phyloP scores from a whole-genome alignment of 1,140 invertebrate species.

The Melanaphis sacchari region DNA sequence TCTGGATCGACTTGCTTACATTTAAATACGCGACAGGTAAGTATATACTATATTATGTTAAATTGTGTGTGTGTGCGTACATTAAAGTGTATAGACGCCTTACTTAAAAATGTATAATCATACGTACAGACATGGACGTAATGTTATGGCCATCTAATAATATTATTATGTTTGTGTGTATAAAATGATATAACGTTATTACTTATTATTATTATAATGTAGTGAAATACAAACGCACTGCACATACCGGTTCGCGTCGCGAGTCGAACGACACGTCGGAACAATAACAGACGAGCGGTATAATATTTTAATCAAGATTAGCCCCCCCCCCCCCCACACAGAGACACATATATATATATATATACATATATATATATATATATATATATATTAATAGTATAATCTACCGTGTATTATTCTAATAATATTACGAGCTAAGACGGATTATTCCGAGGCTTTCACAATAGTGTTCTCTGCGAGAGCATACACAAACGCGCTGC shows the following conservation, averaged over 20 bases:
- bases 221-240: background rate
- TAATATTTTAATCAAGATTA: slow-evolving; percentile 11
- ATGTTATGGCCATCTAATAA: background rate
- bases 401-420: background rate
- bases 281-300: background rate
- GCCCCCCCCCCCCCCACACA: too few relatives aligned
- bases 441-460: background rate
- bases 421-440: slow-evolving; percentile 8
- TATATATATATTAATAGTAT: background rate
- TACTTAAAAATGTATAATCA: background rate
- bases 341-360: too few relatives aligned
- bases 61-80: too few relatives aligned
- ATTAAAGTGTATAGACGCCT: too few relatives aligned
- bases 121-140: background rate
- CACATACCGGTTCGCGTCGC: background rate
- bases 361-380: too few relatives aligned
- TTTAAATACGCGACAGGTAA: background rate
- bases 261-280: background rate
- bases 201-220: background rate
- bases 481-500: background rate
- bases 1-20: background rate
- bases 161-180: too few relatives aligned
- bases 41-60: background rate
- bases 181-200: too few relatives aligned
- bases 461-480: slow-evolving; percentile 4